phyloP scores from a whole-genome alignment of 2,888 invertebrate genomes.

The Hartigia nigra region DNA sequence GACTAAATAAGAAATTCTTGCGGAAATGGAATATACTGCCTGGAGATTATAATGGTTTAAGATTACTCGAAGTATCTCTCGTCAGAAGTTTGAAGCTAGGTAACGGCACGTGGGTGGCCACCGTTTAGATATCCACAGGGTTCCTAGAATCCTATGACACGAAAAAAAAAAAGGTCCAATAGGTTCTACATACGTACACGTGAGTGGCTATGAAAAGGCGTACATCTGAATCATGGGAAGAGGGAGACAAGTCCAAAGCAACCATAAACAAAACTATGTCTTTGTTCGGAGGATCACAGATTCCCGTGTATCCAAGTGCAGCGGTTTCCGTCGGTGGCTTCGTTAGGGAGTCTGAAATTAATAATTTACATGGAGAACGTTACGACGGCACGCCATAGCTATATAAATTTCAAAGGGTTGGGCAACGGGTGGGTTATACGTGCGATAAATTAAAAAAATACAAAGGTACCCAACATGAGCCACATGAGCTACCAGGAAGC shows the following conservation, averaged over 20 bases:
- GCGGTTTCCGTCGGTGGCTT: not conserved
- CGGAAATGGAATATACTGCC: not conserved
- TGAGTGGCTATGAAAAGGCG: conserved; percentile 38
- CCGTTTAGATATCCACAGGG: conserved; percentile 28
- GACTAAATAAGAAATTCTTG: not conserved
- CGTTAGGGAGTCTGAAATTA: not conserved
- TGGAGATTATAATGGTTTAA: conserved; percentile 36
- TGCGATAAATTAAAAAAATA: not conserved
- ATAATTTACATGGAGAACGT: not conserved
- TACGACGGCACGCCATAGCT: not conserved
- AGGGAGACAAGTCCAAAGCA: not conserved
- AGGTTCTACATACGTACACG: conserved; percentile 20
- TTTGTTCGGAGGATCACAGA: not conserved
- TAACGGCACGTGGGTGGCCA: conserved; percentile 56
- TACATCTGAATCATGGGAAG: conserved; percentile 32
- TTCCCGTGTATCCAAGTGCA: not conserved
- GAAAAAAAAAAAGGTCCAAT: conserved; percentile 26
- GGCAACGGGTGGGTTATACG: not conserved
- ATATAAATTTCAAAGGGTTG: not conserved
- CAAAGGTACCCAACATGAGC: not conserved
- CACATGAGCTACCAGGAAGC: not conserved
- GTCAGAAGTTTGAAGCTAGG: conserved; percentile 32
- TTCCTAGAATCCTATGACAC: conserved; percentile 31
- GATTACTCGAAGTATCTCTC: conserved; percentile 53
- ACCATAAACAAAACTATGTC: conserved; percentile 6